A percentile compares a stretch with the other conserved stretches of the same genome.
Evolutionary conservation across 2,113 vertebrate genomes (phyloP).

Genomic region (Pogonocichla stellata): DNA sequence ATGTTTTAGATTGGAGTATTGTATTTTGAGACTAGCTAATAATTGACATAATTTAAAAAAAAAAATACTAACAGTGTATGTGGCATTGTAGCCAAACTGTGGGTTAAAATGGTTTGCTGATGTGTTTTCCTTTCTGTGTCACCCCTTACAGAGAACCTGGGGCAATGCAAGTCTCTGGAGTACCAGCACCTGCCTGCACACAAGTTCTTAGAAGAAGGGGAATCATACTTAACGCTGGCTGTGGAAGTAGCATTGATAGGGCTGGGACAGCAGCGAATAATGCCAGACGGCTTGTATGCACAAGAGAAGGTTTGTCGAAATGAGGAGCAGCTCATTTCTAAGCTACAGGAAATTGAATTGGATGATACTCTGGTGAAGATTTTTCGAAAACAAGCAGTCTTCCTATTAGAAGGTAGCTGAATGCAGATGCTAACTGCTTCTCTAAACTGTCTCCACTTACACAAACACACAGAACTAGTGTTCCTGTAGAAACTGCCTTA

Average conservation of each 20-base stretch:
- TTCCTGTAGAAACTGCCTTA: background rate
- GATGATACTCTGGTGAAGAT: conserved; percentile 90
- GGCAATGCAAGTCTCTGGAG: conserved; percentile 84
- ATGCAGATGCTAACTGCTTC: conserved; percentile 24
- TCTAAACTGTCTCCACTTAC: background rate
- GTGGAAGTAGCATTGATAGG: conserved; percentile 92
- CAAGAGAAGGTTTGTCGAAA: conserved; percentile 95
- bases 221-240: conserved; percentile 87
- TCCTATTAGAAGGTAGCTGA: conserved; percentile 90
- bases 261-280: conserved; percentile 92
- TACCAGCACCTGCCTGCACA: conserved; percentile 86
- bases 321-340: conserved; percentile 93
- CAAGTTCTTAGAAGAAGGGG: conserved; percentile 90
- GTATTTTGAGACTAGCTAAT: background rate
- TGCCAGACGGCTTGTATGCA: conserved; percentile 95
- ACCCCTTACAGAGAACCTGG: conserved; percentile 74
- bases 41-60: background rate
- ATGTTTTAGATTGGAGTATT: background rate
- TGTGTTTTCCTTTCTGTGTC: background rate
- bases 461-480: background rate
- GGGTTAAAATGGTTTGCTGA: background rate
- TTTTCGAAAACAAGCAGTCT: conserved; percentile 92
- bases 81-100: background rate
- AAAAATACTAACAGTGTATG: background rate
- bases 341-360: conserved; percentile 89